Conservation (phyloP, 1,140 invertebrate species). For the Elymnias hypermnestra region DNA sequence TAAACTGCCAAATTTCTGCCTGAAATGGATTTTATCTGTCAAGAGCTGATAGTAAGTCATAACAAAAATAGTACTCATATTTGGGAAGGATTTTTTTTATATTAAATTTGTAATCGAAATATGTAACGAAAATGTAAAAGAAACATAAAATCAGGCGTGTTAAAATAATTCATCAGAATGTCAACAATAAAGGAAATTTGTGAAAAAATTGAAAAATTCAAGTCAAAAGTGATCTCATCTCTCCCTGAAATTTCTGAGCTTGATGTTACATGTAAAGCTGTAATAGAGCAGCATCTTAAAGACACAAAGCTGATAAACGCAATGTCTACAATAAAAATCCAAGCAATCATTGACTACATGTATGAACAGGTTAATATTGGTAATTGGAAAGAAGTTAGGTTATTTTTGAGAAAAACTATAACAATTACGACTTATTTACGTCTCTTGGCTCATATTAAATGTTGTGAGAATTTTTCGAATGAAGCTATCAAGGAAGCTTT, state of each 20-base stretch:
- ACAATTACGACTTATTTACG: conserved; percentile 79
- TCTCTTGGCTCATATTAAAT: conserved; percentile 36
- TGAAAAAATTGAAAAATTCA: conserved; percentile 38
- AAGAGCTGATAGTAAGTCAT: background rate
- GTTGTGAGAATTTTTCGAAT: conserved; percentile 21
- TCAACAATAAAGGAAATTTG: conserved; percentile 21
- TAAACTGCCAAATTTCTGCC: no score
- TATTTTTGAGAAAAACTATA: conserved; percentile 78
- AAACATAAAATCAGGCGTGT: background rate
- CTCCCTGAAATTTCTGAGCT: conserved; percentile 47
- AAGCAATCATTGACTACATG: conserved; percentile 81
- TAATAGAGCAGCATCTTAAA: conserved; percentile 38
- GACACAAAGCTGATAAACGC: conserved; percentile 24
- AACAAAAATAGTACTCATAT: no score
- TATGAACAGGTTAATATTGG: conserved; percentile 91
- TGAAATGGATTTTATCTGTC: background rate
- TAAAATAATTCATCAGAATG: conserved; percentile 15
- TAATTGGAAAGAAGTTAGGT: conserved; percentile 87
- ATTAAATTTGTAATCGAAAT: no score
- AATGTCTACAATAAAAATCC: conserved; percentile 40
- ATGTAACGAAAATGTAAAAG: background rate
- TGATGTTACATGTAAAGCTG: conserved; percentile 38
- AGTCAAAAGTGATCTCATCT: conserved; percentile 26
- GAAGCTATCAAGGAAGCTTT: conserved; percentile 75
- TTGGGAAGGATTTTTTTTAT: no score